These are phyloP conservation scores for Mungos mungo DNA, from an alignment of 2,113 vertebrate species.

Conservation along the genomic window DNA sequence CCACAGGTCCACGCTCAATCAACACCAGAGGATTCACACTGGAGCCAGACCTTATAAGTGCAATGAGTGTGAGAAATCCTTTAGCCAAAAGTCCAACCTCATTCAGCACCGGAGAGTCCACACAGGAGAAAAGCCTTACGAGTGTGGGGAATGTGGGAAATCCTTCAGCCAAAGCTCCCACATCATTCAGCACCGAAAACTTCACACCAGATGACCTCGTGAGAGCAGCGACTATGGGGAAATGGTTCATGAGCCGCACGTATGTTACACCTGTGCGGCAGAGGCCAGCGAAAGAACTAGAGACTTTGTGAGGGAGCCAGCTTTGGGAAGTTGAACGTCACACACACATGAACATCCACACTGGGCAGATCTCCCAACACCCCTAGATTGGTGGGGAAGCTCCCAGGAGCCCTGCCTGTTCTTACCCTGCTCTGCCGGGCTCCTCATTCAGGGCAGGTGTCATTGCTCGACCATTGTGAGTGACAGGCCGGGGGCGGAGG, in stretches of 20 bases:
- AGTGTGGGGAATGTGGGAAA: constrained; percentile 30
- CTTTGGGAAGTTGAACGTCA: not conserved
- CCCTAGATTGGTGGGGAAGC: not conserved
- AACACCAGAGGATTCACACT: constrained; percentile 50
- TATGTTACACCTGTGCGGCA: no score
- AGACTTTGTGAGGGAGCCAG: not conserved
- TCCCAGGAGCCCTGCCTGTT: not conserved
- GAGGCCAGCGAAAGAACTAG: not conserved
- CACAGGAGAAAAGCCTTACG: constrained; percentile 35
- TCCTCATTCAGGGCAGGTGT: not conserved
- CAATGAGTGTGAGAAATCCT: constrained; percentile 37
- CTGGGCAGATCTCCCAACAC: not conserved
- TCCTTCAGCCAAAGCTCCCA: constrained; percentile 47
- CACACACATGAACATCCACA: not conserved
- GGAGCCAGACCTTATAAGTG: constrained; percentile 52
- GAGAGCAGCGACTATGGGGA: not conserved
- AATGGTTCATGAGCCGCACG: no score
- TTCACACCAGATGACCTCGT: constrained; percentile 32
- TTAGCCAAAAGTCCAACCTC: constrained; percentile 48
- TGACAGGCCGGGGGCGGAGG: not conserved
- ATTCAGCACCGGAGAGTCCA: constrained; percentile 51
- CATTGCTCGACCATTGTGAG: not conserved
- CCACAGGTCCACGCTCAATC: constrained; percentile 33
- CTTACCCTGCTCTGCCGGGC: not conserved
- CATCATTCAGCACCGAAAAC: constrained; percentile 32